These are phyloP conservation scores for Alca torda DNA, from an alignment of 2,797 vertebrate species.

Conservation along the genomic window DNA sequence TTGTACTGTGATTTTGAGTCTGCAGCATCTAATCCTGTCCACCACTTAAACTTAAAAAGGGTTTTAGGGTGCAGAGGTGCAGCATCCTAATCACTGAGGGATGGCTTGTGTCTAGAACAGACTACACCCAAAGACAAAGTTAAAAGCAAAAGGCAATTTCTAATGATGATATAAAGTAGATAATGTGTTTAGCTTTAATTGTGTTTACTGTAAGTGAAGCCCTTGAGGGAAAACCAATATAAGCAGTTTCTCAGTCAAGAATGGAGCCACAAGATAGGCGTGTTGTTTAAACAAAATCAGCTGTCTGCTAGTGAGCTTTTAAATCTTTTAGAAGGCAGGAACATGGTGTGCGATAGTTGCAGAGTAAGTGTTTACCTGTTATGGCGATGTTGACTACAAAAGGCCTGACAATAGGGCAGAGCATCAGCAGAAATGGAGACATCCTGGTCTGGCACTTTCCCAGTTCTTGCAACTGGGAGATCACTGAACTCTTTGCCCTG, in stretches of 20 bases:
- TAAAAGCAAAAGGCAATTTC: constrained; percentile 29
- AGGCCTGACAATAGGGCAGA: neutral
- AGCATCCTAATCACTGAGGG: neutral
- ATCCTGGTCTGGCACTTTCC: neutral
- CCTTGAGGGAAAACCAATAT: constrained; percentile 28
- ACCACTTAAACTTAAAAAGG: neutral
- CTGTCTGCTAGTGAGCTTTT: neutral
- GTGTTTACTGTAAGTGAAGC: constrained; percentile 34
- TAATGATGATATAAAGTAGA: neutral
- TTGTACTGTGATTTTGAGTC: neutral
- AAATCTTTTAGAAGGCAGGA: neutral
- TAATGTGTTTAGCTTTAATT: constrained; percentile 52
- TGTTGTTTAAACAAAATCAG: neutral
- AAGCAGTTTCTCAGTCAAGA: constrained; percentile 5
- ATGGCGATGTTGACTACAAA: neutral
- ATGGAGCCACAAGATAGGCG: neutral
- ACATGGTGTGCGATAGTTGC: neutral
- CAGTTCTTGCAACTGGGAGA: neutral
- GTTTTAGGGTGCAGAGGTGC: neutral
- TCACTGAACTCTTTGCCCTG: neutral
- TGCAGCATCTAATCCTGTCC: neutral
- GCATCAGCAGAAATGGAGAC: neutral
- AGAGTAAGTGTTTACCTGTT: neutral
- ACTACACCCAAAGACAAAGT: neutral
- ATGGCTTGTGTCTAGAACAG: neutral